Evolutionary conservation across 2,888 invertebrate genomes (phyloP).

Genomic region (Eilema griseolum): DNA sequence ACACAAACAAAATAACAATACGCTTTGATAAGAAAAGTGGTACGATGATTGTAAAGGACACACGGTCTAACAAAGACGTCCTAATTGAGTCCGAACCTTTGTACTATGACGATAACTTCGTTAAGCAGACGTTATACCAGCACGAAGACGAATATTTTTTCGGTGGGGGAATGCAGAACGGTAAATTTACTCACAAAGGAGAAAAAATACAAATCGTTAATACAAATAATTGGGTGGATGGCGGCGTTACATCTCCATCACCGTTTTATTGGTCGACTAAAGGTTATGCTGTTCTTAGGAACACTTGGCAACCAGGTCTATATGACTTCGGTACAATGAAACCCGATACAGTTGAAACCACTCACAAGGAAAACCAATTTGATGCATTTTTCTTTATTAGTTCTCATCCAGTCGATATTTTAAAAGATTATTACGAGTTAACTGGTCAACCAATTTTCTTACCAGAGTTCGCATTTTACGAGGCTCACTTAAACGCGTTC

Average conservation of each 20-base stretch:
- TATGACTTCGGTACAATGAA: conserved; percentile 73
- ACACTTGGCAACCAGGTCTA: conserved; percentile 77
- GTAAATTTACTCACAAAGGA: conserved; percentile 78
- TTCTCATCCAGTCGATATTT: conserved; percentile 64
- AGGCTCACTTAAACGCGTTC: conserved; percentile 80
- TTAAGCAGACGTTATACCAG: conserved; percentile 68
- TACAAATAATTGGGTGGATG: conserved; percentile 75
- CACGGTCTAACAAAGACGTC: conserved; percentile 67
- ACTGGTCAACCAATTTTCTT: conserved; percentile 77
- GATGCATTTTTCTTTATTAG: conserved; percentile 80
- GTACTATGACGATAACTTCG: conserved; percentile 59
- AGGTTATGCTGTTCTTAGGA: conserved; percentile 77
- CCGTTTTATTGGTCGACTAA: conserved; percentile 81
- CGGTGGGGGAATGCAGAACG: conserved; percentile 83
- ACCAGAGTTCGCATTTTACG: conserved; percentile 79
- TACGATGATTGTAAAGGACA: conserved; percentile 69
- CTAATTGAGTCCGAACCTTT: conserved; percentile 68
- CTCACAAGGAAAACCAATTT: conserved; percentile 66
- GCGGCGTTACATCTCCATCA: conserved; percentile 77
- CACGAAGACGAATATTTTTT: conserved; percentile 72
- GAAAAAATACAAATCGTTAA: conserved; percentile 72
- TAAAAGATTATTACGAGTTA: conserved; percentile 78
- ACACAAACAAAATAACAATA: conserved; percentile 70
- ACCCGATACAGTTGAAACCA: conserved; percentile 54
- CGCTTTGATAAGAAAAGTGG: conserved; percentile 69